phyloP scores from a whole-genome alignment of 2,888 invertebrate genomes.

The Catonia carolina region DNA sequence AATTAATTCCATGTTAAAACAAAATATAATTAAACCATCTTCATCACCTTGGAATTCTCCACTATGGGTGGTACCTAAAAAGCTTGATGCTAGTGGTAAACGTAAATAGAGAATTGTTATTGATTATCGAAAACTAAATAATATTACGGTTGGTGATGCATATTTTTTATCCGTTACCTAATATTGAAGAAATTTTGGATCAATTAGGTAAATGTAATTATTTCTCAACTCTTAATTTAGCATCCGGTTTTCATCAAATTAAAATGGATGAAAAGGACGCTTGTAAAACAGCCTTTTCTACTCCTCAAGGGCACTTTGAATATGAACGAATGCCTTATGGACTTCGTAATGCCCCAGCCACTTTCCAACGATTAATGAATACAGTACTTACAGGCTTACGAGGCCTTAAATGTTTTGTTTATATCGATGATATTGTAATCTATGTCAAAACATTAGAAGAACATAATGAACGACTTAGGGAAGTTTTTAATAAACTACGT shows the following conservation, averaged over 20 bases:
- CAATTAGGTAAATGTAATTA: slow-evolving; percentile 24
- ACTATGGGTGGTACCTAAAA: neutral
- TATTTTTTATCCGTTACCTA: slow-evolving; percentile 25
- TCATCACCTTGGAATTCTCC: neutral
- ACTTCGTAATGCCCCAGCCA: slow-evolving; percentile 15
- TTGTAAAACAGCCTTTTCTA: slow-evolving; percentile 29
- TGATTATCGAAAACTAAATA: slow-evolving; percentile 25
- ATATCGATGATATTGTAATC: slow-evolving; percentile 19
- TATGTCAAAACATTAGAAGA: neutral
- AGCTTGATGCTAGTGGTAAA: neutral
- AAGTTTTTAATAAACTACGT: neutral
- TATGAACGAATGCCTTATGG: slow-evolving; percentile 24
- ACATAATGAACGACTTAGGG: neutral
- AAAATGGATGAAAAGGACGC: slow-evolving; percentile 15
- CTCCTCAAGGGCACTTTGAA: slow-evolving; percentile 24
- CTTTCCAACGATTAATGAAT: slow-evolving; percentile 38
- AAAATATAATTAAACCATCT: slow-evolving; percentile 28
- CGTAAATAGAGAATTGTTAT: neutral
- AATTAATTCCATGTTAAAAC: slow-evolving; percentile 32
- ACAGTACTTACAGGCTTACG: slow-evolving; percentile 32
- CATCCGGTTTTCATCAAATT: slow-evolving; percentile 29
- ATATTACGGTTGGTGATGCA: slow-evolving; percentile 19
- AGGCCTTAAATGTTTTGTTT: slow-evolving; percentile 14
- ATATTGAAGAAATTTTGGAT: slow-evolving; percentile 28
- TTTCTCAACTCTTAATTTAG: slow-evolving; percentile 28